Evolutionary conservation across 1,140 invertebrate species (phyloP), one percentile per base, ranked within the genome.

Genomic region (Theocolax elegans): DNA sequence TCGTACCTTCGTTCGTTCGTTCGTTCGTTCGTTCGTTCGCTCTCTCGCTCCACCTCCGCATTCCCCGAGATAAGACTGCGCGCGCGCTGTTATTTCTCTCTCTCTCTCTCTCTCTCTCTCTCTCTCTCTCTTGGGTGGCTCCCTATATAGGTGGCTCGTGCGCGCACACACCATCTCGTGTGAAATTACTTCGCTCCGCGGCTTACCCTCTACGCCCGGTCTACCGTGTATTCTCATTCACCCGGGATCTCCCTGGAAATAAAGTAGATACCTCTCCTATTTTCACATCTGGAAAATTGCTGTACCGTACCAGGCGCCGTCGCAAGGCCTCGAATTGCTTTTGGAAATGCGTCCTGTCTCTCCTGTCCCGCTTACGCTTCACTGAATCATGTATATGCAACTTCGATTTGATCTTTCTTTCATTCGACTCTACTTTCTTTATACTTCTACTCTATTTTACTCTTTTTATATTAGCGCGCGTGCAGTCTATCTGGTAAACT

Each of bases 161-260:
- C 23, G 3, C 67, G 23, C 31, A 51, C 63, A 71, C 71, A 74
- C 67, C 74, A 73, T 80, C 80, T 75, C 82, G 81, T 82, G 81
- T 83, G 83, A 85, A 86, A 86, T 86, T 85, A 86, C 83, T 86
- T 83, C 76, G 84, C 82, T 81, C 73, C 80, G 82, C 80, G 83
- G 83, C 82, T 86, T 85, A 84, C 81, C 81, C 79, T 77, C 79
- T 58, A 67, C 71, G 19, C 35, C 35, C 68, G 70, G 72, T 76
- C 75, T 76, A 76, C 75, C 79, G 81, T 83, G 80, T 84, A 84
- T 85, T 81, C 82, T 82, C 80, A 80, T 84, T 84, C 82, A 74
- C 77, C 66, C 38, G 75, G 79, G 81, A 85, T 82, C 77, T 81
- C 72, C 77, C 74, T 78, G 78, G 74, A 82, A 86, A 85, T 86